These are phyloP conservation scores for Centropus unirufus DNA, from an alignment of 2,113 vertebrate species.

Conservation along the genomic window DNA sequence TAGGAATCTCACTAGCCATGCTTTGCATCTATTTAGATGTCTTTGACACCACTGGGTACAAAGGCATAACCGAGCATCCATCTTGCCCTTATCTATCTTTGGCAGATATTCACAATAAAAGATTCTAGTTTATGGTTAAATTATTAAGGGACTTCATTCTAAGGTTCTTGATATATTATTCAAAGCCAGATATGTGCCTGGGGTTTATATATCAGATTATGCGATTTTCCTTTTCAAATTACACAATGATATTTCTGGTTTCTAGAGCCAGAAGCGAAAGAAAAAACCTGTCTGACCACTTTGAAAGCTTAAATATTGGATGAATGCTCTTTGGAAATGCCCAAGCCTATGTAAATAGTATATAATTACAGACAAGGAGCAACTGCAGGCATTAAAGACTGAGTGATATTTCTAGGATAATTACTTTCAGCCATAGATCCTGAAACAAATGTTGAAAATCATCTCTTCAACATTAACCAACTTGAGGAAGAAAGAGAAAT, in stretches of 20 bases:
- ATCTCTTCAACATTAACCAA: neutral
- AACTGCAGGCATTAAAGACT: neutral
- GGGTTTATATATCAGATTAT: neutral
- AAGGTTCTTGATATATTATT: constrained; percentile 22
- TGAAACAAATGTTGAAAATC: neutral
- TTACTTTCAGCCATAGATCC: neutral
- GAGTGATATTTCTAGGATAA: neutral
- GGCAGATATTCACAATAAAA: neutral
- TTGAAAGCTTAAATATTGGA: constrained; percentile 53
- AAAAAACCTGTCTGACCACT: neutral
- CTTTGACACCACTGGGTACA: neutral
- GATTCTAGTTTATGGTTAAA: neutral
- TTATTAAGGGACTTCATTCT: constrained; percentile 29
- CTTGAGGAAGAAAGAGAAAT: neutral
- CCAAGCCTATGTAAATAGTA: constrained; percentile 22
- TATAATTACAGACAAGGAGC: neutral
- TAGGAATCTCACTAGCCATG: neutral
- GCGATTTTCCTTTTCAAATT: constrained; percentile 15
- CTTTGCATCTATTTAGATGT: neutral
- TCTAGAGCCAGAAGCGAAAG: constrained; percentile 10
- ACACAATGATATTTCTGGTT: neutral
- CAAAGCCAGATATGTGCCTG: neutral
- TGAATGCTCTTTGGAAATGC: neutral
- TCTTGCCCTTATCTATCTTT: neutral
- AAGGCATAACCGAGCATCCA: neutral